phyloP scores from a whole-genome alignment of 2,797 vertebrate species.

The Synaphobranchus kaupii region DNA sequence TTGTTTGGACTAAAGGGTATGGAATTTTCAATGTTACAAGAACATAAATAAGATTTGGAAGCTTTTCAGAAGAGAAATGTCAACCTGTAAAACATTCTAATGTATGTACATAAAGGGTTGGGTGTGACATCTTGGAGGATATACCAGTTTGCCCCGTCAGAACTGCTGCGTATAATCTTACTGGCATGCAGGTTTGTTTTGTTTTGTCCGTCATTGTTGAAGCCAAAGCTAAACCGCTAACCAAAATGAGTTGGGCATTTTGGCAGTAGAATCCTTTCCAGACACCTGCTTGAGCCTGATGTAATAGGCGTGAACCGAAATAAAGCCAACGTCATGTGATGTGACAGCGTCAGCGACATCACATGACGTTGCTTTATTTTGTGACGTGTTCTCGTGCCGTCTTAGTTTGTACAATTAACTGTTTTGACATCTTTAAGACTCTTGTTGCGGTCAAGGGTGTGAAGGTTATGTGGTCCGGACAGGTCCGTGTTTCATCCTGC shows the following conservation, averaged over 20 bases:
- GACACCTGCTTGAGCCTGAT: background rate
- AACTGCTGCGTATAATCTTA: background rate
- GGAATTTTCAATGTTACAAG: background rate
- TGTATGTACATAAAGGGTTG: background rate
- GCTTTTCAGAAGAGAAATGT: background rate
- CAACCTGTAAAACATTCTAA: background rate
- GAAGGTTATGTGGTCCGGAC: background rate
- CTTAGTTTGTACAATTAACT: background rate
- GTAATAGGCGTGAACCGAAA: background rate
- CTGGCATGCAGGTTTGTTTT: background rate
- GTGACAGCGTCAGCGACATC: no score
- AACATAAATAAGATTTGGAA: background rate
- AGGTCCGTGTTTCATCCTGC: background rate
- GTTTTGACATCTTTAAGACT: background rate
- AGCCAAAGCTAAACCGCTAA: conserved; percentile 15
- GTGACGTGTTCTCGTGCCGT: background rate
- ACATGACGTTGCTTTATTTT: no score
- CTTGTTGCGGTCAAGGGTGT: background rate
- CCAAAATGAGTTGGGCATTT: background rate
- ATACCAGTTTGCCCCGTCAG: background rate
- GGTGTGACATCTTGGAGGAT: background rate
- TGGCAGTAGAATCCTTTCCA: conserved; percentile 10
- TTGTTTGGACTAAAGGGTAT: background rate
- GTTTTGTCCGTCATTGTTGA: background rate
- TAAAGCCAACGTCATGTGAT: background rate